phyloP scores from a whole-genome alignment of 2,888 invertebrate species.

The Acanthosepion lycidas region DNA sequence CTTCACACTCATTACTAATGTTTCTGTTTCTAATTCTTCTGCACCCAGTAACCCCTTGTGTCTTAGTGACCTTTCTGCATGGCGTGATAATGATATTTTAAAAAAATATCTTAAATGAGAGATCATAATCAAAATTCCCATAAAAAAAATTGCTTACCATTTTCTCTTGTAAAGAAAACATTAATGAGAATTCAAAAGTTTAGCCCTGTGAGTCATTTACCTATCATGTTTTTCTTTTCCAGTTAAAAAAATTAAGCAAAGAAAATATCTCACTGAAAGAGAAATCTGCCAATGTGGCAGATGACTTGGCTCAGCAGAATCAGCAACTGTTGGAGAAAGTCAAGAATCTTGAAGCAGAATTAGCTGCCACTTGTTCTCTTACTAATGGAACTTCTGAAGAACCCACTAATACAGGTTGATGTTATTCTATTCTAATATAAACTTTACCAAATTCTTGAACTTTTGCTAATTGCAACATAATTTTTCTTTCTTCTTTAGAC shows the following conservation, averaged over 20 bases:
- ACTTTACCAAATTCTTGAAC: neutral
- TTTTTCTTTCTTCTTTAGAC: neutral
- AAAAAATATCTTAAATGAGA: no score
- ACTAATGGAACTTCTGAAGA: slow-evolving; percentile 36
- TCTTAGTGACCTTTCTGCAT: no score
- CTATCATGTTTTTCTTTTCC: neutral
- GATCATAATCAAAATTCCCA: no score
- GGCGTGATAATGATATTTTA: no score
- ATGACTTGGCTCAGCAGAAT: slow-evolving; percentile 62
- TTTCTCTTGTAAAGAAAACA: neutral
- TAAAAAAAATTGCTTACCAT: no score
- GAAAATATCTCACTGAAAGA: neutral
- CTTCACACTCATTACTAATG: no score
- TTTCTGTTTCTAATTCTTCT: no score
- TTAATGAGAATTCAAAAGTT: neutral
- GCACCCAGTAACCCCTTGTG: no score
- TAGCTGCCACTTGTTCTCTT: slow-evolving; percentile 49
- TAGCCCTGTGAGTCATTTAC: neutral
- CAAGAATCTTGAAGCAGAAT: slow-evolving; percentile 61
- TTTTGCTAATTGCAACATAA: neutral
- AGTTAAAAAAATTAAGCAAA: slow-evolving; percentile 8
- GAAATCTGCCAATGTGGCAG: slow-evolving; percentile 14
- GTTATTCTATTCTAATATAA: neutral
- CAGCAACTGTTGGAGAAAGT: slow-evolving; percentile 61
- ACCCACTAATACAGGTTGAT: neutral